phyloP scores from a whole-genome alignment of 2,888 invertebrate species.

The Zeuzera pyrina region DNA sequence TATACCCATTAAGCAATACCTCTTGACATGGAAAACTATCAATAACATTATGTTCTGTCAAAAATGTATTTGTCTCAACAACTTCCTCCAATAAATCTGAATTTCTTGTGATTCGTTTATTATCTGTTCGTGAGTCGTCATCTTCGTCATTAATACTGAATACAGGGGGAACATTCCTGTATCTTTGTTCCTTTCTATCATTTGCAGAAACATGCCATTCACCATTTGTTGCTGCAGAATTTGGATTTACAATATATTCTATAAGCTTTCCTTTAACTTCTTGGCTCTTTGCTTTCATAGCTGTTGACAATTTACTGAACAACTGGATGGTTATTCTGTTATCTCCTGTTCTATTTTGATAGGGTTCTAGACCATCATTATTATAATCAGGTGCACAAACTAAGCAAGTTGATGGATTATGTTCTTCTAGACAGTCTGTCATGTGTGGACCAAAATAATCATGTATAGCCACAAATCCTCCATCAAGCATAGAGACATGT shows the following conservation, averaged over 20 bases:
- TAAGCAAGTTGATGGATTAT: slow-evolving; percentile 84
- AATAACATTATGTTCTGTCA: slow-evolving; percentile 87
- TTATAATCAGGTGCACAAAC: slow-evolving; percentile 78
- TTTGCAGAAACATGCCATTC: slow-evolving; percentile 89
- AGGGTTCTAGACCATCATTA: slow-evolving; percentile 36
- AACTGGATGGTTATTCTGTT: slow-evolving; percentile 76
- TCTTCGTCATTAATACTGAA: slow-evolving; percentile 95
- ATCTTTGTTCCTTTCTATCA: slow-evolving; percentile 89
- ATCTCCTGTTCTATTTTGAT: slow-evolving; percentile 36
- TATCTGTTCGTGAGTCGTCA: slow-evolving; percentile 47
- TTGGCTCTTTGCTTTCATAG: slow-evolving; percentile 91
- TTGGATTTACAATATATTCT: slow-evolving; percentile 94
- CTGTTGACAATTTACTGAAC: slow-evolving; percentile 87
- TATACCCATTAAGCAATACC: slow-evolving; percentile 89
- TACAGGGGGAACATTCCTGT: slow-evolving; percentile 91
- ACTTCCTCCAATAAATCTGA: slow-evolving; percentile 81
- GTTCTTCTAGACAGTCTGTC: slow-evolving; percentile 87
- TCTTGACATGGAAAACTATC: slow-evolving; percentile 94
- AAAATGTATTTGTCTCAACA: slow-evolving; percentile 84
- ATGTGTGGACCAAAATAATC: slow-evolving; percentile 88
- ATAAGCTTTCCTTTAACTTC: slow-evolving; percentile 93
- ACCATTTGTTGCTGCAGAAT: slow-evolving; percentile 68
- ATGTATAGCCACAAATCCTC: slow-evolving; percentile 91
- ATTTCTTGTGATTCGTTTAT: slow-evolving; percentile 51
- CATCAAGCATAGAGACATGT: slow-evolving; percentile 92